Evolutionary conservation across 2,797 vertebrate species (phyloP).

Genomic region (Tadarida brasiliensis): DNA sequence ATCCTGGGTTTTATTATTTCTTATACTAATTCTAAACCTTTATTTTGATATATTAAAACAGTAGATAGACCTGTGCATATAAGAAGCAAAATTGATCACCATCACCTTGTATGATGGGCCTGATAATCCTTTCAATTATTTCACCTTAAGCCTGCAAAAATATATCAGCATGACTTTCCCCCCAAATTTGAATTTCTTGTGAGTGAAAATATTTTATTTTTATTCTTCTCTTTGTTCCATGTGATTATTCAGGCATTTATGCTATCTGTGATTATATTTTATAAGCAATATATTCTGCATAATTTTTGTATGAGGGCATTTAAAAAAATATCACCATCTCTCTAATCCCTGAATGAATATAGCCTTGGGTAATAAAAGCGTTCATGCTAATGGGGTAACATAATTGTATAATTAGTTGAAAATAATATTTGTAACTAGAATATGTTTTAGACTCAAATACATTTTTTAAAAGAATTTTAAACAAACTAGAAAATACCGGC

Average conservation of each 20-base stretch:
- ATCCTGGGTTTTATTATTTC: neutral
- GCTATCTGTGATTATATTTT: neutral
- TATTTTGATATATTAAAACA: neutral
- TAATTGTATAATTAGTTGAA: constrained; percentile 71
- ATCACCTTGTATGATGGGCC: neutral
- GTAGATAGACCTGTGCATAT: rapidly evolving
- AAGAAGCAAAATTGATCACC: neutral
- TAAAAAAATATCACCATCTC: neutral
- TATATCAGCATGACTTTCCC: neutral
- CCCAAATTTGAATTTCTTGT: neutral
- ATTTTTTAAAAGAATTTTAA: constrained; percentile 36
- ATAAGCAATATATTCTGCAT: neutral
- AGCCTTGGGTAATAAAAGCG: neutral
- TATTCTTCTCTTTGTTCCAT: neutral
- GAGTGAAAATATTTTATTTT: neutral
- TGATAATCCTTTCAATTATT: neutral
- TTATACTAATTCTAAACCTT: neutral
- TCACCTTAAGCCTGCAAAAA: neutral
- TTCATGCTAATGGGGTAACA: constrained; percentile 14
- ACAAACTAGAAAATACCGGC: constrained; percentile 50
- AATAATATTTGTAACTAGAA: constrained; percentile 57
- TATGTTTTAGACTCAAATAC: constrained; percentile 56
- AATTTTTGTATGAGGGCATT: constrained; percentile 24
- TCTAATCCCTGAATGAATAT: constrained; percentile 47
- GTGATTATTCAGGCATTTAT: neutral